Conservation (phyloP, 2,797 vertebrate species). For the Glyptemys insculpta region DNA sequence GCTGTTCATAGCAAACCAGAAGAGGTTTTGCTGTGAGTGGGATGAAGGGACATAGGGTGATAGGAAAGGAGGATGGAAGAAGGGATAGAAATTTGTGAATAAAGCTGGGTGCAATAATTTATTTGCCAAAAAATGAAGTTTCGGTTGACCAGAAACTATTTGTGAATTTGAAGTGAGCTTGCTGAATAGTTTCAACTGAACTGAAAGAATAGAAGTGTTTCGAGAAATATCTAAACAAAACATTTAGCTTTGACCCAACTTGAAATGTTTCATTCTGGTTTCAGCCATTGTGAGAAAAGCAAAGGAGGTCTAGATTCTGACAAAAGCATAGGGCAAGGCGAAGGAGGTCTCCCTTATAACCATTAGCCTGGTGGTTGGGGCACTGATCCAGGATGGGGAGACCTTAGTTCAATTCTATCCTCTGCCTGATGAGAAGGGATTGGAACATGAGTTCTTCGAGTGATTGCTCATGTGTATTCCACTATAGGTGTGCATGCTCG, state of each 20-base stretch:
- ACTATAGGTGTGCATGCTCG: too few species aligned
- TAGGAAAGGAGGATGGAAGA: not conserved
- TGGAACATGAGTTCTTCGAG: not conserved
- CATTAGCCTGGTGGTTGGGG: too few species aligned
- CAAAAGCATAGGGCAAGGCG: too few species aligned
- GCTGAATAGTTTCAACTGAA: not conserved
- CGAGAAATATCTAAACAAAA: not conserved
- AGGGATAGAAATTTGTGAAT: not conserved
- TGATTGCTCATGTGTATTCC: too few species aligned
- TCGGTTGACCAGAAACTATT: not conserved
- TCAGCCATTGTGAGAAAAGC: not conserved
- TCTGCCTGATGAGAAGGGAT: not conserved
- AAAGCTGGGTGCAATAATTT: not conserved
- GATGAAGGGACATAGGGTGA: not conserved
- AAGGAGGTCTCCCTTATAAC: not conserved
- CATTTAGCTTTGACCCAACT: not conserved
- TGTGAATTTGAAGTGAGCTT: not conserved
- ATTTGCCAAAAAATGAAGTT: not conserved
- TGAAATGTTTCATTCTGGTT: not conserved
- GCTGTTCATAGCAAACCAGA: not conserved
- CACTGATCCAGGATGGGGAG: too few species aligned
- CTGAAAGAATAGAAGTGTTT: not conserved
- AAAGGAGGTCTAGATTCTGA: not conserved
- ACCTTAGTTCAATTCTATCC: too few species aligned
- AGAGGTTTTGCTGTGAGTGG: not conserved